Percentiles rank a stretch among this genome's conserved stretches.
Conservation (phyloP, 1,140 invertebrate species). For the Gerris buenoi region DNA sequence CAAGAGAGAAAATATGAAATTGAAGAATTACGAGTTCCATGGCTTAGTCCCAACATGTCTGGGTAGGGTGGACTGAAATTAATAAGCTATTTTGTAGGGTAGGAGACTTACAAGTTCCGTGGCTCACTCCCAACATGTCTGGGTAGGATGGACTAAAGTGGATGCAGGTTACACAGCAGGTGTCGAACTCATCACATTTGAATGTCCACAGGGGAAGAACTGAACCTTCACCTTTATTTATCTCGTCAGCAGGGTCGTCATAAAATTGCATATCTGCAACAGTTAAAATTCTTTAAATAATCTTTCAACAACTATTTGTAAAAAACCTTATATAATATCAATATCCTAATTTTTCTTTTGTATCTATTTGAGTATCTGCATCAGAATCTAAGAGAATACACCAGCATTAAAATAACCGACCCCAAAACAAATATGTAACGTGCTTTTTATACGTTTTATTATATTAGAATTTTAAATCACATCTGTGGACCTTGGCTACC, state of each 20-base stretch:
- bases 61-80: slow-evolving; percentile 76
- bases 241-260: slow-evolving; percentile 90
- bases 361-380: background rate
- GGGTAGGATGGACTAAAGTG: slow-evolving; percentile 77
- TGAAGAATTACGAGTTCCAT: slow-evolving; percentile 79
- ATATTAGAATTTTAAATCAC: no score
- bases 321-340: background rate
- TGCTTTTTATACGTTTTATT: no score
- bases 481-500: no score
- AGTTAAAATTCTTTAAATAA: slow-evolving; percentile 16
- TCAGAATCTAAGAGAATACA: background rate
- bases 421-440: background rate
- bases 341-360: background rate
- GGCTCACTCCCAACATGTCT: slow-evolving; percentile 79
- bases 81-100: no score
- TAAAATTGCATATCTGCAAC: slow-evolving; percentile 81
- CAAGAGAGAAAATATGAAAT: no score
- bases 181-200: slow-evolving; percentile 57
- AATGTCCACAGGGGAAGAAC: slow-evolving; percentile 87
- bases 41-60: slow-evolving; percentile 79
- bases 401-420: background rate
- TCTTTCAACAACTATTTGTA: background rate
- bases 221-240: slow-evolving; percentile 75
- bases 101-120: slow-evolving; percentile 77
- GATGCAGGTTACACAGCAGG: slow-evolving; percentile 66